phyloP scores from a whole-genome alignment of 2,113 vertebrate genomes.

The Fulmarus glacialis region DNA sequence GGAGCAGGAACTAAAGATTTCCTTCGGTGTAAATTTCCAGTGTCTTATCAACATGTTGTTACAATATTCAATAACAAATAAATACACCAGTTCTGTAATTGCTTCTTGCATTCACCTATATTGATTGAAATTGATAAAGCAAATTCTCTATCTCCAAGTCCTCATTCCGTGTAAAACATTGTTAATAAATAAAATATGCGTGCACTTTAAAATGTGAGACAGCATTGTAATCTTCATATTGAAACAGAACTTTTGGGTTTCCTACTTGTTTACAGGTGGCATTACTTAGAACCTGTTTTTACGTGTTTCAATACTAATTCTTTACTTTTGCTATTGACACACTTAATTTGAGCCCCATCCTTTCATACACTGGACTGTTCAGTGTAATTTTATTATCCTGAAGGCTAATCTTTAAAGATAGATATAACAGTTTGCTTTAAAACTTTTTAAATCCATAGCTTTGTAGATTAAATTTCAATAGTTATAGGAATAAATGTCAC shows the following conservation, averaged over 20 bases:
- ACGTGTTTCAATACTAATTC: not conserved
- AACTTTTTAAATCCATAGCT: not conserved
- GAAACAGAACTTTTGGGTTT: not conserved
- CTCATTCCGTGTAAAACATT: not conserved
- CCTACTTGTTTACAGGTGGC: not conserved
- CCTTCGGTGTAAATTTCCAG: not conserved
- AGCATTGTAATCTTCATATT: not conserved
- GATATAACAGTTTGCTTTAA: not conserved
- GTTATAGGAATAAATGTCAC: constrained; percentile 30
- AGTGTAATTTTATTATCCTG: not conserved
- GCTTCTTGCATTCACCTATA: not conserved
- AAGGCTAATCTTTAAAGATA: not conserved
- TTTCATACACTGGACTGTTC: not conserved
- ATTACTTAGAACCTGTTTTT: not conserved
- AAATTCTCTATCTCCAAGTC: not conserved
- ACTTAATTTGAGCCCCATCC: not conserved
- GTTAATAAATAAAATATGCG: not conserved
- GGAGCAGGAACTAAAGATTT: constrained; percentile 35
- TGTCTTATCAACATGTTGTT: constrained; percentile 16
- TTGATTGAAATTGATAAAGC: not conserved
- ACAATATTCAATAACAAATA: constrained; percentile 34
- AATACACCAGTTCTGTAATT: constrained; percentile 39
- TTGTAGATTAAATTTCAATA: not conserved
- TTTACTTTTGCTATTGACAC: not conserved
- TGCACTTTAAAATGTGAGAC: constrained; percentile 5